Conservation (phyloP, 2,113 vertebrate genomes). For the Ictalurus punctatus region DNA sequence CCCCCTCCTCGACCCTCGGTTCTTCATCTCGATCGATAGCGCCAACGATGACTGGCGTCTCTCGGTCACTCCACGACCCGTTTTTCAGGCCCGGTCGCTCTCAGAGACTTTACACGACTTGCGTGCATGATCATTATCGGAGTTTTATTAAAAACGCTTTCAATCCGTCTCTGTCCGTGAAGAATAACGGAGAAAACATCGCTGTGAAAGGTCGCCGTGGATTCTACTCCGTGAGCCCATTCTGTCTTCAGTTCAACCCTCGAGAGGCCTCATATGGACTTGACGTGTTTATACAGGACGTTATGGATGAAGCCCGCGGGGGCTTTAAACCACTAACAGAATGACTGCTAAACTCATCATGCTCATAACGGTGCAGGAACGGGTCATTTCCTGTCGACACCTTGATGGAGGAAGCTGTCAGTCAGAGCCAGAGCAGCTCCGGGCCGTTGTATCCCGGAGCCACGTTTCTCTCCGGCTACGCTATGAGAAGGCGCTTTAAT, state of each 20-base stretch:
- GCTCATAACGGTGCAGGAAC: conserved; percentile 33
- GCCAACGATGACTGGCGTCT: not conserved
- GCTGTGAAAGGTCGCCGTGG: not conserved
- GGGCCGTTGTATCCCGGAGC: conserved; percentile 38
- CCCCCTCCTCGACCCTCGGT: not conserved
- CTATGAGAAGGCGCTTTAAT: not conserved
- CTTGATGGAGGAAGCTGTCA: conserved; percentile 59
- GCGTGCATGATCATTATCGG: not conserved
- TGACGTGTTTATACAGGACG: conserved; percentile 35
- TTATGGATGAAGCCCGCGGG: conserved; percentile 4
- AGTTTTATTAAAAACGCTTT: not conserved
- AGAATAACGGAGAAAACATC: not conserved
- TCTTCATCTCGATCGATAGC: not conserved
- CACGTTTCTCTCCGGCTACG: not conserved
- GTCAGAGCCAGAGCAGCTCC: conserved; percentile 59
- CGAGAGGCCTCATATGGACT: conserved; percentile 8
- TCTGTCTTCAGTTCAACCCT: conserved; percentile 4
- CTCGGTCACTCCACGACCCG: not conserved
- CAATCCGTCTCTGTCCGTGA: not conserved
- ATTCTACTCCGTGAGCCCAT: not conserved
- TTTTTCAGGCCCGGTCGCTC: not conserved
- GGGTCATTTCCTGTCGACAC: conserved; percentile 54
- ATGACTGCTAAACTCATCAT: conserved; percentile 68
- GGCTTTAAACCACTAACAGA: conserved; percentile 22
- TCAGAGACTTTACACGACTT: not conserved